Percentiles rank a stretch among this genome's conserved stretches.
phyloP scores from a whole-genome alignment of 2,113 vertebrate genomes.

The Carettochelys insculpta region DNA sequence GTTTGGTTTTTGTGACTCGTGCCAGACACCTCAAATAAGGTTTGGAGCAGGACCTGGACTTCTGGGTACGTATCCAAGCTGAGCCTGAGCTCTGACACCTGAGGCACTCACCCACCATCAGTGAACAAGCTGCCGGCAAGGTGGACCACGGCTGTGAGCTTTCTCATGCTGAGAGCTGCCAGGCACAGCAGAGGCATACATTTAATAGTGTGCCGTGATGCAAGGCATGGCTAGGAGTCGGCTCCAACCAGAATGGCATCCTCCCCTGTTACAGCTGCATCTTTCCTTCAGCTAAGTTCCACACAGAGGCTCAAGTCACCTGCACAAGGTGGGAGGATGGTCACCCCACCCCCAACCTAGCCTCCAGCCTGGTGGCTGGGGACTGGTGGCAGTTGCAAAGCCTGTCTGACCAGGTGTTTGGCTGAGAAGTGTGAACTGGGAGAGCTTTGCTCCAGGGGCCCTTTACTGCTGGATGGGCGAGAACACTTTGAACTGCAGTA shows the following conservation, averaged over 20 bases:
- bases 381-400: no score
- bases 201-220: neutral
- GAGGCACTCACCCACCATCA: accelerated
- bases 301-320: no score
- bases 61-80: neutral
- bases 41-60: neutral
- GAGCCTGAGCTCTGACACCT: neutral
- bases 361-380: no score
- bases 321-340: no score
- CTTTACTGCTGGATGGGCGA: no score
- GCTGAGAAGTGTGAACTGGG: no score
- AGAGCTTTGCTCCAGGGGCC: no score
- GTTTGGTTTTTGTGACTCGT: neutral
- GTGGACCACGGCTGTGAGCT: neutral
- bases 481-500: no score
- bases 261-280: neutral
- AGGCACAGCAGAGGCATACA: neutral
- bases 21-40: accelerated
- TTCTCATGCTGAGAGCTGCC: no score
- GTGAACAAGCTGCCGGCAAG: neutral
- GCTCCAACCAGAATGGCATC: neutral
- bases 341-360: no score
- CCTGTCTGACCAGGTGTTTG: no score
- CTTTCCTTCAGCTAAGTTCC: neutral
- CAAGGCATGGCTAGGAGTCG: neutral